These are phyloP conservation scores for Euglossa dilemma DNA, from an alignment of 1,140 invertebrate species.

Conservation along the genomic window DNA sequence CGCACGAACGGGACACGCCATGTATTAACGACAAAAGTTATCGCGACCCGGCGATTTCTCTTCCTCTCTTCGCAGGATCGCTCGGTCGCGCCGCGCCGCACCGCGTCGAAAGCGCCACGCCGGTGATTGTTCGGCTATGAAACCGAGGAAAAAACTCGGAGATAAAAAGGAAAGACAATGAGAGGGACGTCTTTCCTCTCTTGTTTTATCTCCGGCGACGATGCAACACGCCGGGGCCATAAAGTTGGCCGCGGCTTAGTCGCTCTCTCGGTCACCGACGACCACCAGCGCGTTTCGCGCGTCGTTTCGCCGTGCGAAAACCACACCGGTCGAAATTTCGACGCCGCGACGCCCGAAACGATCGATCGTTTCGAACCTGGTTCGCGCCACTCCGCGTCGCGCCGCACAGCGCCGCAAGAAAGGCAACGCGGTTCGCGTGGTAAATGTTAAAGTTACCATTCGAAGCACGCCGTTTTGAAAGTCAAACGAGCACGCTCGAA, in stretches of 20 bases:
- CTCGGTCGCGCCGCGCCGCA: background rate
- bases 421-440: slow-evolving; percentile 16
- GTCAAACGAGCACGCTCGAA: slow-evolving; percentile 50
- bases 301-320: background rate
- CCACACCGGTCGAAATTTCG: background rate
- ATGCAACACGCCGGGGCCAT: background rate
- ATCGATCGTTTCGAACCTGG: slow-evolving; percentile 24
- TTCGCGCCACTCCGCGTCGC: too few species aligned
- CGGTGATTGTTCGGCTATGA: background rate
- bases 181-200: background rate
- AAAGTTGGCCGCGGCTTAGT: background rate
- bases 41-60: slow-evolving; percentile 31
- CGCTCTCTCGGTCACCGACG: too few species aligned
- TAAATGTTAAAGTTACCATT: slow-evolving; percentile 61
- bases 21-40: slow-evolving; percentile 39
- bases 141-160: background rate
- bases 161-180: background rate
- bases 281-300: too few species aligned
- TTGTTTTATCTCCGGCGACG: background rate
- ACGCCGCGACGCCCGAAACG: background rate
- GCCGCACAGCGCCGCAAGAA: slow-evolving; percentile 5
- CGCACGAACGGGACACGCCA: background rate
- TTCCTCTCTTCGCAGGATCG: background rate
- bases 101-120: background rate
- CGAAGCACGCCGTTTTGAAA: slow-evolving; percentile 58